A percentile compares a stretch with the other conserved stretches of the same genome.
Conservation (phyloP, 2,113 vertebrate species). For the human (Homo sapiens) region GRCh38 chr6:107509501-107510000, state of each 20-base stretch:
- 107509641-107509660: conserved; percentile 73
- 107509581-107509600: conserved; percentile 75
- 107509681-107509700: conserved; percentile 76
- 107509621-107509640: conserved; percentile 75
- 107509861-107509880: conserved; percentile 64
- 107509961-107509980: neutral
- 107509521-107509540: conserved; percentile 65
- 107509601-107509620: conserved; percentile 58
- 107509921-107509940: neutral
- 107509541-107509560: conserved; percentile 56
- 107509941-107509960: neutral
- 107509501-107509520: conserved; percentile 59
- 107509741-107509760: conserved; percentile 72
- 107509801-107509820: conserved; percentile 69
- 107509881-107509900: conserved; percentile 45
- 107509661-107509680: conserved; percentile 78
- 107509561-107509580: conserved; percentile 72
- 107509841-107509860: conserved; percentile 42
- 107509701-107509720: conserved; percentile 79
- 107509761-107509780: conserved; percentile 60
- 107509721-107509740: conserved; percentile 73
- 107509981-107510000: conserved; percentile 17
- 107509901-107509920: conserved; percentile 51
- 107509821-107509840: conserved; percentile 71
- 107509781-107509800: conserved; percentile 71